Percentiles rank a stretch among this genome's conserved stretches.
These are phyloP conservation scores for Thymelicus acteon DNA, from an alignment of 2,888 invertebrate genomes.

Conservation along the genomic window DNA sequence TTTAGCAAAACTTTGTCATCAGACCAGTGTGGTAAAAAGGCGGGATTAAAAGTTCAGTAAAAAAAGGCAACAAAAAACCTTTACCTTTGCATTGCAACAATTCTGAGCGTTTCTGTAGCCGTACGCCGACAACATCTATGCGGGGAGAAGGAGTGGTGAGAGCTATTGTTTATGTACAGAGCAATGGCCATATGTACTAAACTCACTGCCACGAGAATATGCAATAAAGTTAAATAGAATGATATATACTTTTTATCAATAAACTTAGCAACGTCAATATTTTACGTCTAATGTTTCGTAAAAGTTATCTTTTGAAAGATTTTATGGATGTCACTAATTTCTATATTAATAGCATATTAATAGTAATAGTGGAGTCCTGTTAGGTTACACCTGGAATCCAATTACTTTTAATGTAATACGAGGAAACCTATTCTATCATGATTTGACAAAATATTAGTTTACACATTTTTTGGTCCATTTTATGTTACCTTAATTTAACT, in stretches of 20 bases:
- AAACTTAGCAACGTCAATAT: too few species aligned
- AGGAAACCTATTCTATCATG: too few species aligned
- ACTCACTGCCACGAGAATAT: not conserved
- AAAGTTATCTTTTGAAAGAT: too few species aligned
- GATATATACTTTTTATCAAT: too few species aligned
- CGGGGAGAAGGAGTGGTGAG: slow-evolving; percentile 40
- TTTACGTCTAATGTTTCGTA: too few species aligned
- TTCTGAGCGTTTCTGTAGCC: slow-evolving; percentile 76
- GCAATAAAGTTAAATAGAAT: too few species aligned
- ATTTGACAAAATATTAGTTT: too few species aligned
- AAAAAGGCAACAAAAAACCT: slow-evolving; percentile 43
- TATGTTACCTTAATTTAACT: too few species aligned
- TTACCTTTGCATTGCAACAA: slow-evolving; percentile 81
- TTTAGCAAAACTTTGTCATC: not conserved
- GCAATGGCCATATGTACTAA: slow-evolving; percentile 5
- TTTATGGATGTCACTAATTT: too few species aligned
- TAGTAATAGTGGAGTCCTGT: not conserved
- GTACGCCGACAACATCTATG: slow-evolving; percentile 80
- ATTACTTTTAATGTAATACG: too few species aligned
- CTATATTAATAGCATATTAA: too few species aligned
- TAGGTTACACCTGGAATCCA: not conserved
- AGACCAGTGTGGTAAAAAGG: slow-evolving; percentile 42
- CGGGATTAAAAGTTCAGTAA: slow-evolving; percentile 20
- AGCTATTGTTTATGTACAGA: slow-evolving; percentile 5
- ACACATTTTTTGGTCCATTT: too few species aligned